These are phyloP conservation scores for Chrysaora quinquecirrha DNA, from an alignment of 30 jellyfish, hydroid and myxozoan species.

Conservation along the genomic window DNA sequence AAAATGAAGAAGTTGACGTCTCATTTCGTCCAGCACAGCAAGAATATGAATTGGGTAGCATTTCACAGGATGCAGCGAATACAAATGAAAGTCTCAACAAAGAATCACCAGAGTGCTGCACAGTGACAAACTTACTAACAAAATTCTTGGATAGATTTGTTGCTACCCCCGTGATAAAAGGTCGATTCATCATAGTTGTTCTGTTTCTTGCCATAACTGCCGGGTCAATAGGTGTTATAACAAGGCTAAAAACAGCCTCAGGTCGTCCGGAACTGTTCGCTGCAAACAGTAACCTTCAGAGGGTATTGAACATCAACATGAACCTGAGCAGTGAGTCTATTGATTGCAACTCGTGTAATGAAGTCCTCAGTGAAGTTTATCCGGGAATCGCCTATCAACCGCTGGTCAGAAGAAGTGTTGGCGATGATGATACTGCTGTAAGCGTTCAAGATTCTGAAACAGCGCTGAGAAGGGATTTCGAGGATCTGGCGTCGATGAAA, in stretches of 20 bases:
- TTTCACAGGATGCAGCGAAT: neutral
- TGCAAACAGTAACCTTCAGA: constrained; percentile 60
- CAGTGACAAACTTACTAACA: constrained; percentile 35
- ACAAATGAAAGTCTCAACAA: neutral
- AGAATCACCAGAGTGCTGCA: constrained; percentile 45
- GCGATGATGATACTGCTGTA: neutral
- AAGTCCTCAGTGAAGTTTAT: constrained; percentile 14
- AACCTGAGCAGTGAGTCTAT: constrained; percentile 64
- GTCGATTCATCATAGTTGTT: constrained; percentile 30
- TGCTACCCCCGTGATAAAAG: constrained; percentile 53
- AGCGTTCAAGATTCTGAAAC: too few relatives aligned
- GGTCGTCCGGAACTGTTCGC: constrained; percentile 79
- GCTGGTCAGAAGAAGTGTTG: constrained; percentile 35
- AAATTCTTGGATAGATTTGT: constrained; percentile 41
- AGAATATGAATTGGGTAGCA: neutral
- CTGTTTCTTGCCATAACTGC: constrained; percentile 29
- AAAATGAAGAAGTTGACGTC: neutral
- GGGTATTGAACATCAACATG: constrained; percentile 37
- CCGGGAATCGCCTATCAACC: neutral
- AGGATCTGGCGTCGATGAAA: too few relatives aligned
- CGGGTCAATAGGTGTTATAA: constrained; percentile 40
- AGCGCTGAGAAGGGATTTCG: too few relatives aligned
- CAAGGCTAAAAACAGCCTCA: constrained; percentile 61
- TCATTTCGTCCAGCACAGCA: neutral
- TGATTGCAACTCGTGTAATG: constrained; percentile 64